phyloP scores from a whole-genome alignment of 2,113 vertebrate species.

The Desmodus rotundus region DNA sequence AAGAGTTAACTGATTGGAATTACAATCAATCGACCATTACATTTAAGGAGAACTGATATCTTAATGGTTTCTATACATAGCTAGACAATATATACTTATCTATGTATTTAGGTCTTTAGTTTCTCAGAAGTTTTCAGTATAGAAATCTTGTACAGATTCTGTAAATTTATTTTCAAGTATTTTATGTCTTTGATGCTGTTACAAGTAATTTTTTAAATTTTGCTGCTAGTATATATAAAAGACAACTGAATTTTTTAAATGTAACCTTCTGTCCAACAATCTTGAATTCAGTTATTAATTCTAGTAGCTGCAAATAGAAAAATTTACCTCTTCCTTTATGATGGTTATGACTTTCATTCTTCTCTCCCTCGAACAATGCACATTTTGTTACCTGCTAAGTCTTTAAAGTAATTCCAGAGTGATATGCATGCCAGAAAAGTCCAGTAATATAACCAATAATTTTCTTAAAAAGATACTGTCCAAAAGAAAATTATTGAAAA shows the following conservation, averaged over 20 bases:
- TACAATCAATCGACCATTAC: neutral
- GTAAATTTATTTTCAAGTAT: neutral
- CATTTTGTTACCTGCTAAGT: neutral
- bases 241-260: neutral
- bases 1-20: neutral
- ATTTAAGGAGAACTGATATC: neutral
- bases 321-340: neutral
- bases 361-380: neutral
- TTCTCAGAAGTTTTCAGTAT: neutral
- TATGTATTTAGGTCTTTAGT: neutral
- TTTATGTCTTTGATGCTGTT: neutral
- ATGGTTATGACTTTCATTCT: neutral
- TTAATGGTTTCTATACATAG: neutral
- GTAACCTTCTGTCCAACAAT: neutral
- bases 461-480: slow-evolving; percentile 10
- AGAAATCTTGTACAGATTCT: neutral
- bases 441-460: neutral
- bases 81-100: neutral
- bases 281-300: slow-evolving; percentile 22
- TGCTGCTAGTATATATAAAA: neutral
- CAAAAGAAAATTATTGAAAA: neutral
- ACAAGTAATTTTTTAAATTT: neutral
- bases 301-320: neutral
- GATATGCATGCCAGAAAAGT: slow-evolving; percentile 1
- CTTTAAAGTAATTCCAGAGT: neutral